Conservation (phyloP, 1,140 invertebrate species). For the Drosophila auraria region DNA sequence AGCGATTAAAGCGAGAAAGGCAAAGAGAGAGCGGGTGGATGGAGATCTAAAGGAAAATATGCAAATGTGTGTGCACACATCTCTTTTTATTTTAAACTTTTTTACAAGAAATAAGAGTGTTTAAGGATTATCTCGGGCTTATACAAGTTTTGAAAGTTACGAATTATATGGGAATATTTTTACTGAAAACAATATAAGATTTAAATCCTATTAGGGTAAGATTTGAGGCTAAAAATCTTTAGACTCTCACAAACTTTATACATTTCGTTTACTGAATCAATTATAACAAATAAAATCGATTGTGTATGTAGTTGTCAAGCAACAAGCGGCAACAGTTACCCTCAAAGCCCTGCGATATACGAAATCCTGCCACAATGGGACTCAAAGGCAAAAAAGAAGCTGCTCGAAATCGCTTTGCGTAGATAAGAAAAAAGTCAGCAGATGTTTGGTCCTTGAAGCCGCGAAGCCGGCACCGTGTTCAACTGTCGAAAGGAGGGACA, state of each 20-base stretch:
- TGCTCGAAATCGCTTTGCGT: slow-evolving; percentile 60
- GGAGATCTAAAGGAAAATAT: slow-evolving; percentile 24
- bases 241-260: no score
- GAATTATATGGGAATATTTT: neutral
- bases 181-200: neutral
- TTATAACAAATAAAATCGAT: neutral
- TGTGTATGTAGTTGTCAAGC: no score
- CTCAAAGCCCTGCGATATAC: slow-evolving; percentile 8
- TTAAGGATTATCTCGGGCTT: neutral
- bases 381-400: slow-evolving; percentile 60
- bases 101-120: neutral
- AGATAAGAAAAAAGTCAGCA: slow-evolving; percentile 64
- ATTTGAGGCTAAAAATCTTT: no score
- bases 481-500: slow-evolving; percentile 47
- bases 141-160: neutral
- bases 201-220: no score
- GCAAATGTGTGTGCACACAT: slow-evolving; percentile 55
- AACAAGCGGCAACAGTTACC: neutral
- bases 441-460: slow-evolving; percentile 38
- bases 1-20: slow-evolving; percentile 16
- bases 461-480: slow-evolving; percentile 49
- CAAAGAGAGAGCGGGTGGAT: neutral
- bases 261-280: no score
- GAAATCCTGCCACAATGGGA: slow-evolving; percentile 13
- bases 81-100: slow-evolving; percentile 10